Conservation (phyloP, 2,888 invertebrate genomes). For the Microctonus brassicae region DNA sequence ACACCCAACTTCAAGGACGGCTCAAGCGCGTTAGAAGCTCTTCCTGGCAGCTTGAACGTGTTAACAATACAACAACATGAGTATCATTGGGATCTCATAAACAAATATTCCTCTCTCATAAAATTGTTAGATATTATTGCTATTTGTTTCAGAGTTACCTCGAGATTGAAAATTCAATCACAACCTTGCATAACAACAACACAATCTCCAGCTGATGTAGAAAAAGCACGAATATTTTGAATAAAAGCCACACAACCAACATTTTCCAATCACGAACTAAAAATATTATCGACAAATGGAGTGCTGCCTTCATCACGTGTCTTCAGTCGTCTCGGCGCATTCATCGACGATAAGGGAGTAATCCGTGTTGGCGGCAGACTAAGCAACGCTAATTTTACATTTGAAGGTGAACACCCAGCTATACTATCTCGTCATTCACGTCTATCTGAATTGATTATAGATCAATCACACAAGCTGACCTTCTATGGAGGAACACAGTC, state of each 20-base stretch:
- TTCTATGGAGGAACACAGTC: constrained; percentile 43
- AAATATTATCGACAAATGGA: background rate
- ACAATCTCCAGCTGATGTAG: background rate
- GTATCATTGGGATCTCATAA: background rate
- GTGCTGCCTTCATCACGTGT: background rate
- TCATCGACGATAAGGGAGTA: constrained; percentile 37
- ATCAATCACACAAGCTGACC: constrained; percentile 33
- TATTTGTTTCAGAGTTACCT: background rate
- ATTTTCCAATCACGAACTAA: background rate
- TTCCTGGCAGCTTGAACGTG: background rate
- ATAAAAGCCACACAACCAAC: background rate
- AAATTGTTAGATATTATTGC: background rate
- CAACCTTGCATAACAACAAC: no score
- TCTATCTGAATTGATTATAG: constrained; percentile 36
- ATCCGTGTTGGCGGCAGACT: constrained; percentile 44
- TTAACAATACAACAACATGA: background rate
- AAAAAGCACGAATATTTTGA: background rate
- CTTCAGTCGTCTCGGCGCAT: constrained; percentile 34
- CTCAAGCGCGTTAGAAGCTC: background rate
- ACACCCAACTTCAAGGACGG: background rate
- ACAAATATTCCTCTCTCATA: background rate
- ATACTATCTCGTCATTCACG: constrained; percentile 36
- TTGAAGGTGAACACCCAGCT: constrained; percentile 33
- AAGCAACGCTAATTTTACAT: background rate
- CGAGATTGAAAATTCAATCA: background rate